A percentile compares a stretch with the other conserved stretches of the same genome.
phyloP scores from a whole-genome alignment of 2,888 invertebrate species.

The Blastobasis adustella region DNA sequence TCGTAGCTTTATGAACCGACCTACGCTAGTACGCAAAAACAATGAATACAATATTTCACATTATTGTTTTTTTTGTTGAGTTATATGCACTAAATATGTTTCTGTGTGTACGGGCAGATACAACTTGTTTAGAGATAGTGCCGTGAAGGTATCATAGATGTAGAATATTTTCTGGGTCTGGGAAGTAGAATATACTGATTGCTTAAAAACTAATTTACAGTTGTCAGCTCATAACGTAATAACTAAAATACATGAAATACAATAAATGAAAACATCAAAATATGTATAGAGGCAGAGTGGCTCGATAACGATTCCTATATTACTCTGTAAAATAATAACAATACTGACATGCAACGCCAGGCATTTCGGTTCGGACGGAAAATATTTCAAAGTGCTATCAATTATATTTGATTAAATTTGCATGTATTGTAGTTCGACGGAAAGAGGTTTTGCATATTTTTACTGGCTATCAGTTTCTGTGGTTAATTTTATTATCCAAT shows the following conservation, averaged over 20 bases:
- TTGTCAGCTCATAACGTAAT: too few relatives aligned
- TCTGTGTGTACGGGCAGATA: neutral
- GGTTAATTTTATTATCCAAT: conserved; percentile 16
- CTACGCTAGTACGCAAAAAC: neutral
- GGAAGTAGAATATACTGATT: too few relatives aligned
- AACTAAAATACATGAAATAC: too few relatives aligned
- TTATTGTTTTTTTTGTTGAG: neutral
- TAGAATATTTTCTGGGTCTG: too few relatives aligned
- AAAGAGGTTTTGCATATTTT: conserved; percentile 50
- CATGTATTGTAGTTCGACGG: conserved; percentile 49
- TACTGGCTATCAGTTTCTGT: conserved; percentile 47
- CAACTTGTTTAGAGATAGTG: neutral
- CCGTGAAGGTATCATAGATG: neutral
- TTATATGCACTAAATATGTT: neutral
- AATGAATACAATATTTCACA: neutral
- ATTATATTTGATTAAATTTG: conserved; percentile 55
- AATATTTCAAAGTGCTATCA: conserved; percentile 56
- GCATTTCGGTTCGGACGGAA: conserved; percentile 35
- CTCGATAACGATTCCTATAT: too few relatives aligned
- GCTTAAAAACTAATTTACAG: too few relatives aligned
- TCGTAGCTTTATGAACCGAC: neutral
- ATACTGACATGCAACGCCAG: conserved; percentile 6
- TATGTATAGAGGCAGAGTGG: too few relatives aligned
- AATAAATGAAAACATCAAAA: too few relatives aligned
- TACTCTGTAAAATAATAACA: too few relatives aligned